Evolutionary conservation across 2,888 invertebrate species (phyloP).

Genomic region (Tetragonisca angustula): DNA sequence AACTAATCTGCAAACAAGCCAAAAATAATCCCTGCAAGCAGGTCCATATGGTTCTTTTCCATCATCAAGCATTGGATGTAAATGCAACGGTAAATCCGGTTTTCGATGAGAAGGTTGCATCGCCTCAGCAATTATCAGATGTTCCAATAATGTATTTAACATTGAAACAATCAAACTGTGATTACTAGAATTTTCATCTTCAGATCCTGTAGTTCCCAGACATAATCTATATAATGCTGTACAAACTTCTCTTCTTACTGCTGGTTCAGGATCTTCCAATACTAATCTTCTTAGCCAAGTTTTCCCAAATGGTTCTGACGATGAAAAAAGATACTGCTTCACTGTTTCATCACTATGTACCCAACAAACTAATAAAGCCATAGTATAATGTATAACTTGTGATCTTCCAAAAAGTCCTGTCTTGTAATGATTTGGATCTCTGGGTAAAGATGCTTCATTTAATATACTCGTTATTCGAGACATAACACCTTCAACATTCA

Average conservation of each 20-base stretch:
- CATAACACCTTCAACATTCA: constrained; percentile 93
- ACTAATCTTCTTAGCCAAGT: constrained; percentile 93
- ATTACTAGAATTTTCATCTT: constrained; percentile 82
- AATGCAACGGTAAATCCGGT: constrained; percentile 82
- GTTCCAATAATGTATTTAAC: constrained; percentile 91
- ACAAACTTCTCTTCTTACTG: constrained; percentile 95
- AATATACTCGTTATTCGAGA: constrained; percentile 94
- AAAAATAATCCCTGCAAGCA: constrained; percentile 97
- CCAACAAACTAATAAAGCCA: constrained; percentile 96
- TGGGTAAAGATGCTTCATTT: constrained; percentile 92
- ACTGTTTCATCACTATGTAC: constrained; percentile 94
- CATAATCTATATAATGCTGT: constrained; percentile 96
- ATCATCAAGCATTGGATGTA: constrained; percentile 88
- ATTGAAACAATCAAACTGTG: constrained; percentile 90
- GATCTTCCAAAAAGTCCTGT: constrained; percentile 97
- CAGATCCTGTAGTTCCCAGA: constrained; percentile 87
- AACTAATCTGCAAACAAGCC: constrained; percentile 94
- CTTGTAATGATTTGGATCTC: constrained; percentile 93
- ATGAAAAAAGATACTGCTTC: constrained; percentile 90
- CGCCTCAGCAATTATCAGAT: constrained; percentile 93
- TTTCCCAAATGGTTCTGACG: constrained; percentile 88
- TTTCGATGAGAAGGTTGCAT: constrained; percentile 88
- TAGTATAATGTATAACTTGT: constrained; percentile 94
- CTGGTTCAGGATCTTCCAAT: constrained; percentile 96
- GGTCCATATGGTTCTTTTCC: constrained; percentile 98